A percentile compares a stretch with the other conserved stretches of the same genome.
These are phyloP conservation scores for Musca domestica DNA, from an alignment of 1,140 invertebrate species.

Conservation along the genomic window DNA sequence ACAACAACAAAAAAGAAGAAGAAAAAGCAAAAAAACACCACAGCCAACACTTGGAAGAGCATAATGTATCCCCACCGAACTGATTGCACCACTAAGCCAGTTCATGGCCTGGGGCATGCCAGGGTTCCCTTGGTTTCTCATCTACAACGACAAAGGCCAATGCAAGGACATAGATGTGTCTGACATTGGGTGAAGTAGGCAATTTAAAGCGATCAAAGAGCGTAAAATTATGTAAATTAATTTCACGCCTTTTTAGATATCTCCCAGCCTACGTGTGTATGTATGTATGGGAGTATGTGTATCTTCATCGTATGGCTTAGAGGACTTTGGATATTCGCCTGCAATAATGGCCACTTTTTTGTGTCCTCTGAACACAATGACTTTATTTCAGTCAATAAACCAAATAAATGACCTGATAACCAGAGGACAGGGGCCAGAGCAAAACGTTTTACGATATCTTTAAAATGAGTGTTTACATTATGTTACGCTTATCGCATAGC, in stretches of 20 bases:
- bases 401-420: too few species aligned
- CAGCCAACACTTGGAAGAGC: not conserved
- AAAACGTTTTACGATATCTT: too few species aligned
- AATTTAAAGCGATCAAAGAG: constrained; percentile 47
- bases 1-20: not conserved
- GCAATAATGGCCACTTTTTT: too few species aligned
- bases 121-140: too few species aligned
- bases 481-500: too few species aligned
- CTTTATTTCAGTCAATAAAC: too few species aligned
- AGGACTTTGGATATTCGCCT: too few species aligned
- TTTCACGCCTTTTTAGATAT: constrained; percentile 55
- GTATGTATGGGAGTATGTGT: not conserved
- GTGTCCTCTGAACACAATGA: too few species aligned
- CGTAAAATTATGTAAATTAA: constrained; percentile 54
- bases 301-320: not conserved
- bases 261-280: constrained; percentile 19
- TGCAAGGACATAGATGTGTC: too few species aligned
- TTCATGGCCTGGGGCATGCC: not conserved
- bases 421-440: too few species aligned
- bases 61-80: not conserved
- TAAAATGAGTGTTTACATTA: too few species aligned
- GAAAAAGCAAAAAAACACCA: not conserved
- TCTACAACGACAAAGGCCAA: too few species aligned
- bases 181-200: not conserved
- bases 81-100: not conserved